These are phyloP conservation scores for Crenuchus spilurus DNA, from an alignment of 2,797 vertebrate species.

Conservation along the genomic window DNA sequence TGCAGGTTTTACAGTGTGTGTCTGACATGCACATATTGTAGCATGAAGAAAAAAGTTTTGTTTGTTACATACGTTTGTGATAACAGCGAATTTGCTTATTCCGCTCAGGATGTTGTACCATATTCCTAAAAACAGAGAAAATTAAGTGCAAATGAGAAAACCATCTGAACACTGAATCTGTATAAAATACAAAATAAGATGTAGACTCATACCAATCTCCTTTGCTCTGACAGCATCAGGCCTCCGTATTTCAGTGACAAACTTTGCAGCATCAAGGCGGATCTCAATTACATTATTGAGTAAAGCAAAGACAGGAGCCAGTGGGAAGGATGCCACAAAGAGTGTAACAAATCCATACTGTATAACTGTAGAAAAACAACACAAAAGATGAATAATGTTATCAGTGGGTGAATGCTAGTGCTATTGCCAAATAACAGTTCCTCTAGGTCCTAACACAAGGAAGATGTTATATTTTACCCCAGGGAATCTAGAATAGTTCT, in stretches of 20 bases:
- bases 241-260: conserved; percentile 88
- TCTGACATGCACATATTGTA: not conserved
- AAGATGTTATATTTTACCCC: not conserved
- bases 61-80: conserved; percentile 93
- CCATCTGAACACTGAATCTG: not conserved
- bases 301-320: conserved; percentile 93
- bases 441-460: not conserved
- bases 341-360: conserved; percentile 97
- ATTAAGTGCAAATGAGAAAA: not conserved
- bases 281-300: conserved; percentile 98
- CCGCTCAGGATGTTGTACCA: conserved; percentile 84
- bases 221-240: conserved; percentile 92
- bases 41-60: not conserved
- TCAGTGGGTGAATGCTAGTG: not conserved
- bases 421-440: not conserved
- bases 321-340: conserved; percentile 94
- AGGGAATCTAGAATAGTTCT: not conserved
- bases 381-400: not conserved
- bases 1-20: no score
- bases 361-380: conserved; percentile 80
- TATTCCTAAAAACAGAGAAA: conserved; percentile 47
- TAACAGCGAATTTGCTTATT: conserved; percentile 97
- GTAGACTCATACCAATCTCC: conserved; percentile 85
- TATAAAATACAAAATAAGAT: no score
- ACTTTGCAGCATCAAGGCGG: conserved; percentile 93